Base-by-base conservation (phyloP, 2,888 invertebrate genomes). In the Lutraria lutraria region DNA sequence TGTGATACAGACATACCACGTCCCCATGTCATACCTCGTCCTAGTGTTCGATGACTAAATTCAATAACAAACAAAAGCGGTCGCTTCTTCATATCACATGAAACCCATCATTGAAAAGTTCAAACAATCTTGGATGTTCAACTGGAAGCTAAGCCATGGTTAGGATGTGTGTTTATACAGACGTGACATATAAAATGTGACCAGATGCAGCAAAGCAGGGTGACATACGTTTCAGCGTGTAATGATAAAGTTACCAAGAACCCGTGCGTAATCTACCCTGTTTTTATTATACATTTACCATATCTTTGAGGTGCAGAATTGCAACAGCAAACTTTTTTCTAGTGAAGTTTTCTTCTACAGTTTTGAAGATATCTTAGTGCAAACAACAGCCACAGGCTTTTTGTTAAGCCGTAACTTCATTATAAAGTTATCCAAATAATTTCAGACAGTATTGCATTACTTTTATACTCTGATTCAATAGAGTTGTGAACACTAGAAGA, bases 251-350 rank as follows among this genome's bases (percentile, higher is more conserved):
- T 72, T 54, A 29, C 92, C 92, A 92, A 72, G 86, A 52, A 2
- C 90, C 92, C 10, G 89, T 92, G 68, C 93, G 81, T 63, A 82
- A 16, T 89, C 79, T 0, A 94, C 72, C 94, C 93, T 94, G 8
- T 93, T 90, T 86, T n/a, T n/a, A n/a, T 93, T 93, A 63, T 92
- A 94, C 88, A 88, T 90, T 15, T 92, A 31, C 93, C 94, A 94
- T 15, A 94, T 63, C 12, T n/a, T 54, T 52, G 89, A 87, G n/a
- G 92, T 93, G 60, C 83, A n/a, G n/a, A n/a, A n/a, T n/a, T n/a
- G n/a, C n/a, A n/a, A n/a, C n/a, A n/a, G n/a, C n/a, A n/a, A n/a
- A n/a, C n/a, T n/a, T n/a, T n/a, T n/a, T n/a, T n/a, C n/a, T n/a
- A n/a, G n/a, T n/a, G n/a, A n/a, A n/a, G n/a, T n/a, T n/a, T n/a